Percentiles rank a stretch among this genome's conserved stretches.
phyloP scores from a whole-genome alignment of 2,888 invertebrate genomes.

The Acrocyrtus sp. region DNA sequence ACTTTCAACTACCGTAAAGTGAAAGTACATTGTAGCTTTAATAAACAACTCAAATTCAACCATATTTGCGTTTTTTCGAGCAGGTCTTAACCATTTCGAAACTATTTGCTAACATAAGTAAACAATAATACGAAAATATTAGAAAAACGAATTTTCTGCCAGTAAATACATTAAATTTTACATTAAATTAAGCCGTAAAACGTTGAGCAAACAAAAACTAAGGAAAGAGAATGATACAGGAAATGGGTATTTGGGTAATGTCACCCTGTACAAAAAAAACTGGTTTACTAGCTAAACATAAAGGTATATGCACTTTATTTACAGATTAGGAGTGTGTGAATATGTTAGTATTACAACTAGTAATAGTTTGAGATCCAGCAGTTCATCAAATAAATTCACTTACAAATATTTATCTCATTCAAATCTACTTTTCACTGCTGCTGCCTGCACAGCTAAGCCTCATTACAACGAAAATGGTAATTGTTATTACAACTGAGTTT shows the following conservation, averaged over 20 bases:
- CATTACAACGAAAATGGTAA: neutral
- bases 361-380: conserved; percentile 29
- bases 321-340: neutral
- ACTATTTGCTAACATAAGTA: neutral
- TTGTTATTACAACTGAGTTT: neutral
- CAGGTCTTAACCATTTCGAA: too few species aligned
- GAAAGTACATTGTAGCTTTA: neutral
- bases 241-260: neutral
- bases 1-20: too few species aligned
- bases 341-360: conserved; percentile 18
- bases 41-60: neutral
- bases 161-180: neutral
- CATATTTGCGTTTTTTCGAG: too few species aligned
- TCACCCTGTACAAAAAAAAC: neutral
- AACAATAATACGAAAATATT: neutral
- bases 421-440: conserved; percentile 9
- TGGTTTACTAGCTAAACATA: neutral
- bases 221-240: neutral
- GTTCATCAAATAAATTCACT: conserved; percentile 29
- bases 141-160: too few species aligned
- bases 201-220: conserved; percentile 19
- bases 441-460: conserved; percentile 19
- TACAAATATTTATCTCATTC: conserved; percentile 14
- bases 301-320: neutral
- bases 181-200: conserved; percentile 13